These are phyloP conservation scores for Microtus ochrogaster DNA, from an alignment of 2,113 vertebrate species.

Conservation along the genomic window DNA sequence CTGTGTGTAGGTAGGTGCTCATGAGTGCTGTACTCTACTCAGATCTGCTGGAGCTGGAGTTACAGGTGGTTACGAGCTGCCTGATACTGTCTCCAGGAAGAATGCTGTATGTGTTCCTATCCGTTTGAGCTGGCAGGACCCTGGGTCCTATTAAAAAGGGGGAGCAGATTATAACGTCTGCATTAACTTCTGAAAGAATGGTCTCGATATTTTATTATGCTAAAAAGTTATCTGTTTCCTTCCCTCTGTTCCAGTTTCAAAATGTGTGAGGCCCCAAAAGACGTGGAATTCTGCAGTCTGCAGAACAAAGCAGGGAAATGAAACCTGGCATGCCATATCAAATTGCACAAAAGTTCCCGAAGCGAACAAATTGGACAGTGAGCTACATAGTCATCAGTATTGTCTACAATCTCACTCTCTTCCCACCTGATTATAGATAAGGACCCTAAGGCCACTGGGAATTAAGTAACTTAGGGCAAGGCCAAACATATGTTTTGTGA, in stretches of 20 bases:
- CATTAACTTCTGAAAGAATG: slow-evolving; percentile 8
- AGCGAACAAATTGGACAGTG: not conserved
- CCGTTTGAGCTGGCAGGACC: not conserved
- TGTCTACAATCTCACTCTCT: not conserved
- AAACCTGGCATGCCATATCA: not conserved
- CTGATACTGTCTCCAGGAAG: not conserved
- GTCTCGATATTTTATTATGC: not conserved
- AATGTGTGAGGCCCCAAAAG: not conserved
- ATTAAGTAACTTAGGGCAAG: not conserved
- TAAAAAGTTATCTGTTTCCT: not conserved
- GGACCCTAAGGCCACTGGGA: not conserved
- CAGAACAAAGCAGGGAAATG: not conserved
- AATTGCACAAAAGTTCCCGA: not conserved
- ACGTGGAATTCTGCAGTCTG: not conserved
- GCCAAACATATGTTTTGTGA: not conserved
- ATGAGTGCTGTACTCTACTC: not conserved
- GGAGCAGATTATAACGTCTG: not conserved
- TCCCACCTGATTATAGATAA: not conserved
- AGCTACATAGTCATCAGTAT: not conserved
- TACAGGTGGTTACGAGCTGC: not conserved
- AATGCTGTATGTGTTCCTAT: not conserved
- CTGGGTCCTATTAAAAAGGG: not conserved
- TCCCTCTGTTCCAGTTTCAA: not conserved
- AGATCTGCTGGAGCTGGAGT: not conserved
- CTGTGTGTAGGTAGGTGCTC: no score